A percentile compares a stretch with the other conserved stretches of the same genome.
These are phyloP conservation scores for Amphimedon queenslandica DNA, from an alignment of 37 sponge, comb jelly and placozoan genomes.

Conservation along the genomic window DNA sequence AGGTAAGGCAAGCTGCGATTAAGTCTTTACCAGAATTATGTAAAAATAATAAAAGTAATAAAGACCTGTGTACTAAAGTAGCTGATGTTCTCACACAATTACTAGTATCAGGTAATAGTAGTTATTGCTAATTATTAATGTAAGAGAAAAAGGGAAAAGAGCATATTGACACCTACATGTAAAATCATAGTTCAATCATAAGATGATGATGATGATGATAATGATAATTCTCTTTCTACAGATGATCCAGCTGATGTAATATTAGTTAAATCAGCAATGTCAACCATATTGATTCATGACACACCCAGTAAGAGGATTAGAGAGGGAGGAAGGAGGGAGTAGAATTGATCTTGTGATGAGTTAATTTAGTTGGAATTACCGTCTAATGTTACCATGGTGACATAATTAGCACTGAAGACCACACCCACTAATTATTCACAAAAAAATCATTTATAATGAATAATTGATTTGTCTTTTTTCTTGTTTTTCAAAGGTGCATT, in stretches of 20 bases:
- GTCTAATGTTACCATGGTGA: too few species aligned
- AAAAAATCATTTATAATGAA: too few species aligned
- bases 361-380: too few species aligned
- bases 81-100: constrained; percentile 68
- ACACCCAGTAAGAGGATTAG: constrained; percentile 12
- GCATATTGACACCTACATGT: too few species aligned
- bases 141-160: too few species aligned
- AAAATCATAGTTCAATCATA: too few species aligned
- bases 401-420: too few species aligned
- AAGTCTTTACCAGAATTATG: constrained; percentile 66
- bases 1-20: constrained; percentile 52
- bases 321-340: too few species aligned
- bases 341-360: too few species aligned
- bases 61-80: constrained; percentile 29
- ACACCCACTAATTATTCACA: too few species aligned
- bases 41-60: constrained; percentile 4
- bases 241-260: constrained; percentile 56
- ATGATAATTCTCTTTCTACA: constrained; percentile 9
- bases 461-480: background rate
- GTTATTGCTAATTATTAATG: too few species aligned
- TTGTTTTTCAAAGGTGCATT: constrained; percentile 19
- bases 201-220: too few species aligned
- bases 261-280: constrained; percentile 52
- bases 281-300: constrained; percentile 25
- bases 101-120: constrained; percentile 38